These are phyloP conservation scores for Nemopilema nomurai DNA, from an alignment of 30 jellyfish, hydroid and myxozoan species.

Conservation along the genomic window DNA sequence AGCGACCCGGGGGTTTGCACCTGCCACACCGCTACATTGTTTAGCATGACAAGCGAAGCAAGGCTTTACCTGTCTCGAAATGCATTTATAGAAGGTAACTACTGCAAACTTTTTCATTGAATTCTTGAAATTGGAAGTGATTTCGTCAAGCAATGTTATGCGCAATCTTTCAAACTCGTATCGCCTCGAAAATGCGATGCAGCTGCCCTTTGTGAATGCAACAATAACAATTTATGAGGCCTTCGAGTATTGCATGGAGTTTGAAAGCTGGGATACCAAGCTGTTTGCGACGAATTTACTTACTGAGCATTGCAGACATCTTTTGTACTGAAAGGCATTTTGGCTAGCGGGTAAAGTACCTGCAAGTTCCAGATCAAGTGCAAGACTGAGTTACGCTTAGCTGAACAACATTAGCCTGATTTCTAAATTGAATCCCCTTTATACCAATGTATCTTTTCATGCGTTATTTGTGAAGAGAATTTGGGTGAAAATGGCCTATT, in stretches of 20 bases:
- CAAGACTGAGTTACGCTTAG: neutral
- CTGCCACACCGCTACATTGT: conserved; percentile 34
- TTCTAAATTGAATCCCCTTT: too few species aligned
- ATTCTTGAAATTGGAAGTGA: neutral
- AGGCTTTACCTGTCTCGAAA: conserved; percentile 18
- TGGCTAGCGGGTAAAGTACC: neutral
- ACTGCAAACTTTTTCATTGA: conserved; percentile 3
- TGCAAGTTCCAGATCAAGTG: neutral
- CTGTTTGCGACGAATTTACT: neutral
- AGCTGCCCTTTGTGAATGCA: neutral
- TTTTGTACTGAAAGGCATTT: neutral
- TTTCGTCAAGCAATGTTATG: neutral
- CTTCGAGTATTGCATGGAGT: neutral
- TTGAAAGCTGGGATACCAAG: neutral
- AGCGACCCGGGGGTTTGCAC: conserved; percentile 37
- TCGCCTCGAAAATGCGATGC: neutral
- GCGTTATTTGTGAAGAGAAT: too few species aligned
- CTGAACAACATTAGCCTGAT: neutral
- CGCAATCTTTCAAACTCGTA: neutral
- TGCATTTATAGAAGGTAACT: neutral
- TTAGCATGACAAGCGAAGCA: conserved; percentile 3
- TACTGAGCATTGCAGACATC: neutral
- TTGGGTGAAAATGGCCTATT: too few species aligned
- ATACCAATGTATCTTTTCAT: too few species aligned
- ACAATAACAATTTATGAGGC: neutral